These are phyloP conservation scores for Embidobia sp. DNA, from an alignment of 2,888 invertebrate genomes.

Conservation along the genomic window DNA sequence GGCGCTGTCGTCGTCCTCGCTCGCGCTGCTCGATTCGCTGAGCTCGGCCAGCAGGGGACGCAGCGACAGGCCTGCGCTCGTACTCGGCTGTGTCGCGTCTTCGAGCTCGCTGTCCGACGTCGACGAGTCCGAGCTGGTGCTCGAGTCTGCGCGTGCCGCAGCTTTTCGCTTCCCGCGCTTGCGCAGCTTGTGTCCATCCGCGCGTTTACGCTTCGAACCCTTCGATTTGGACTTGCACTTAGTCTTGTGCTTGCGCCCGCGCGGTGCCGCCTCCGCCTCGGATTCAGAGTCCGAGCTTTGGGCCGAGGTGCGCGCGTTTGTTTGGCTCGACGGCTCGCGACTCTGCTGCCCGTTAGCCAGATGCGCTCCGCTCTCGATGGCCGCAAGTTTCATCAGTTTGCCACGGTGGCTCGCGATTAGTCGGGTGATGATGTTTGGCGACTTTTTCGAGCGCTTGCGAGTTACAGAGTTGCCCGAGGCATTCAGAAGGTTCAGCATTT, in stretches of 20 bases:
- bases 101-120: slow-evolving; percentile 43
- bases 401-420: slow-evolving; percentile 88
- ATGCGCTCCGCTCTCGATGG: slow-evolving; percentile 69
- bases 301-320: slow-evolving; percentile 1
- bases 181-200: slow-evolving; percentile 29
- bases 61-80: slow-evolving; percentile 77
- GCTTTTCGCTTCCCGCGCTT: slow-evolving; percentile 20
- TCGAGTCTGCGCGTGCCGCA: slow-evolving; percentile 13
- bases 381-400: slow-evolving; percentile 85
- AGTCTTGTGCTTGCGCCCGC: slow-evolving; percentile 63
- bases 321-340: neutral
- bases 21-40: slow-evolving; percentile 62
- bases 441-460: slow-evolving; percentile 79
- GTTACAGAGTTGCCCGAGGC: slow-evolving; percentile 69
- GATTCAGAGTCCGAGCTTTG: slow-evolving; percentile 55
- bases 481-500: slow-evolving; percentile 71
- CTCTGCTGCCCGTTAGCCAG: slow-evolving; percentile 20
- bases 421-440: slow-evolving; percentile 87
- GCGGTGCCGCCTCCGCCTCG: slow-evolving; percentile 61
- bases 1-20: slow-evolving; percentile 43
- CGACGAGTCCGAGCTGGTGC: slow-evolving; percentile 26
- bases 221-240: slow-evolving; percentile 73
- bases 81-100: slow-evolving; percentile 78
- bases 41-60: slow-evolving; percentile 66
- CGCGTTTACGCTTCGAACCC: slow-evolving; percentile 74